Percentiles rank a stretch among this genome's conserved stretches.
Conservation (phyloP, 2,113 vertebrate species). For the Platysteira castanea region DNA sequence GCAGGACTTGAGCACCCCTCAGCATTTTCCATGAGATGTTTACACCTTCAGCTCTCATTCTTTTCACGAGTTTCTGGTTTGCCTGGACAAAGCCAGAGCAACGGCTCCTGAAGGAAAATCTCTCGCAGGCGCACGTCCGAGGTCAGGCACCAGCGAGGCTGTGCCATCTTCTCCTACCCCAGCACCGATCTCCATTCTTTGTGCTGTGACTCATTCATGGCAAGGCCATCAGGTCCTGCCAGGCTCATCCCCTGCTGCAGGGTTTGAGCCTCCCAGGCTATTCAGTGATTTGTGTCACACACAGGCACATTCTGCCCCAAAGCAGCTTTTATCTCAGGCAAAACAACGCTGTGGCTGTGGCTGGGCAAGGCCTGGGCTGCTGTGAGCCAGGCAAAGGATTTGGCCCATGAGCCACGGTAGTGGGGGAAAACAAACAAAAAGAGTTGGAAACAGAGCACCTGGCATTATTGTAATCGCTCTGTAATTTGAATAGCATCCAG, state of each 20-base stretch:
- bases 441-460: neutral
- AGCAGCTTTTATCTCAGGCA: neutral
- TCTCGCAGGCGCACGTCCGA: rapidly evolving
- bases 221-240: neutral
- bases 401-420: neutral
- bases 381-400: neutral
- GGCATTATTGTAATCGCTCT: neutral
- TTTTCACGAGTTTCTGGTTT: neutral
- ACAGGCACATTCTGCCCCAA: neutral
- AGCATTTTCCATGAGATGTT: neutral
- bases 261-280: neutral
- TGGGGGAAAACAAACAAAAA: neutral
- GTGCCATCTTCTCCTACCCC: neutral
- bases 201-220: neutral
- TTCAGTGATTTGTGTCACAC: neutral
- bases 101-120: neutral
- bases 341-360: neutral
- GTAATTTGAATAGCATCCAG: neutral
- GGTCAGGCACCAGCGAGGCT: neutral
- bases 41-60: neutral
- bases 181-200: neutral
- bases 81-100: neutral
- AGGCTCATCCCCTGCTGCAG: neutral
- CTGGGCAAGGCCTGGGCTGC: neutral
- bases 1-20: neutral